phyloP scores from a whole-genome alignment of 1,140 invertebrate species.

The Scaptomyza pallida region DNA sequence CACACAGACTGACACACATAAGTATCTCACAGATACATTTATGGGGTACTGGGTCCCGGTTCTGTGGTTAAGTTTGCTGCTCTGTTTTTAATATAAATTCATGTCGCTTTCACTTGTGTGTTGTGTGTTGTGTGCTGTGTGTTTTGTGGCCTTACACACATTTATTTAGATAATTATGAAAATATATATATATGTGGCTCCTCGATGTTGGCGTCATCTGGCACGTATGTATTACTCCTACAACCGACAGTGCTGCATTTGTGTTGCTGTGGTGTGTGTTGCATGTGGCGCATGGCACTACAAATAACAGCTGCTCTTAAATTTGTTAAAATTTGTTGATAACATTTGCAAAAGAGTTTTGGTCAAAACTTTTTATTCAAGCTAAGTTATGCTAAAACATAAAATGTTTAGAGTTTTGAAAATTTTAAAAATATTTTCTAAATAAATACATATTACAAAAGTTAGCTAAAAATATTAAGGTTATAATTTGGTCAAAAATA shows the following conservation, averaged over 20 bases:
- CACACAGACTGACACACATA: slow-evolving; percentile 14
- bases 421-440: too few relatives aligned
- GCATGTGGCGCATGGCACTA: neutral
- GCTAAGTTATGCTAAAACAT: neutral
- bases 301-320: slow-evolving; percentile 29
- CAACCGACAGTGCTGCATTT: slow-evolving; percentile 3
- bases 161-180: slow-evolving; percentile 76
- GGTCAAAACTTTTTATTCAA: slow-evolving; percentile 23
- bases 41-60: slow-evolving; percentile 50
- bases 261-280: neutral
- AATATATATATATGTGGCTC: slow-evolving; percentile 65
- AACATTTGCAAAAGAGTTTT: slow-evolving; percentile 27
- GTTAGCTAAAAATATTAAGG: too few relatives aligned
- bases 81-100: slow-evolving; percentile 72
- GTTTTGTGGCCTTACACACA: slow-evolving; percentile 58
- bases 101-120: slow-evolving; percentile 64
- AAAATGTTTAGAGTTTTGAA: neutral
- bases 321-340: slow-evolving; percentile 35
- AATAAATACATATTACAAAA: too few relatives aligned
- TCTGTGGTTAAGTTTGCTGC: slow-evolving; percentile 51
- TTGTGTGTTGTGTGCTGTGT: slow-evolving; percentile 36
- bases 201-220: slow-evolving; percentile 37
- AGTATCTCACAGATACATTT: slow-evolving; percentile 39
- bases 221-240: slow-evolving; percentile 19
- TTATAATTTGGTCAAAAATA: neutral